These are phyloP conservation scores for Hyles lineata DNA, from an alignment of 2,888 invertebrate species.

Conservation along the genomic window DNA sequence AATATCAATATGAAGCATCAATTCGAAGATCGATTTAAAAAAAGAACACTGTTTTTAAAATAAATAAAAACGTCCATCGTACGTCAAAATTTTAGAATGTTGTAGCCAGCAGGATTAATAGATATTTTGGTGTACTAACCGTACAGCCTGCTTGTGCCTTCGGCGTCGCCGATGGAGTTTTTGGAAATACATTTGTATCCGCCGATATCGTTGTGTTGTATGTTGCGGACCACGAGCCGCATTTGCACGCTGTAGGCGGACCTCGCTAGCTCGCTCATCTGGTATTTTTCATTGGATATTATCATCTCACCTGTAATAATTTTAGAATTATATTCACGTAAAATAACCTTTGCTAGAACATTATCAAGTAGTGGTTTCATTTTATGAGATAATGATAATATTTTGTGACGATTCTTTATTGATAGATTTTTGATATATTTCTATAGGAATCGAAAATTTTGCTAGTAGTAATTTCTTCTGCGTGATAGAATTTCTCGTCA, in stretches of 20 bases:
- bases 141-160: conserved; percentile 94
- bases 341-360: too few relatives aligned
- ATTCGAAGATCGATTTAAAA: too few relatives aligned
- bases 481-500: too few relatives aligned
- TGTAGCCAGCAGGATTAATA: background rate
- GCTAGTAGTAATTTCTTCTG: too few relatives aligned
- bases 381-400: too few relatives aligned
- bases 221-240: conserved; percentile 90
- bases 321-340: background rate
- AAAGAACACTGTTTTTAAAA: background rate
- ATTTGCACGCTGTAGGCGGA: conserved; percentile 94
- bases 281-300: conserved; percentile 93
- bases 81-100: conserved; percentile 11
- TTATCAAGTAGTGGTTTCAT: too few relatives aligned
- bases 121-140: conserved; percentile 78
- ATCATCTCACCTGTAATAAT: conserved; percentile 93
- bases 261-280: conserved; percentile 91
- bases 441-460: too few relatives aligned
- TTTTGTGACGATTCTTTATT: too few relatives aligned
- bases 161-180: conserved; percentile 96
- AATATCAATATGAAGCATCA: too few relatives aligned
- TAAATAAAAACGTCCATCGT: background rate
- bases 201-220: conserved; percentile 91
- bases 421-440: too few relatives aligned
- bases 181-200: conserved; percentile 97